Base-by-base conservation (phyloP, 2,888 invertebrate species). In the Brachypalpus laphriformis region DNA sequence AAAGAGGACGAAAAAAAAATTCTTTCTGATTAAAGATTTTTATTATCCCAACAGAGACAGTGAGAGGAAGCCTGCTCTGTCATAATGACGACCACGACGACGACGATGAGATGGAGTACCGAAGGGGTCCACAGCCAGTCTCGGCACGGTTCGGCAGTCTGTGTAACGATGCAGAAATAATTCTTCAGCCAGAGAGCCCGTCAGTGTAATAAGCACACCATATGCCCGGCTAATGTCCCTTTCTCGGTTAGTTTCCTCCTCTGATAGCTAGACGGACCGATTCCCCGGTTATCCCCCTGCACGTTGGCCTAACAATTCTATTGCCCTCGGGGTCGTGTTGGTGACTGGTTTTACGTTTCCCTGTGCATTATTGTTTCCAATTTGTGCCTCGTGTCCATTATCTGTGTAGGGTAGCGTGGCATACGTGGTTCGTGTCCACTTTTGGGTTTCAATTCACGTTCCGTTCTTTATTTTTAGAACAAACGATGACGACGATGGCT, bases 81-180 rank as follows among this genome's bases (percentile, higher is more conserved):
- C 57, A 59, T 51, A 68, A 51, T 59, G 61, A 72, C 57, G 22
- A 22, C 25, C 25, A 45, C 28, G 28, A 45, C 14, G 22, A 31
- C 20, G 42, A 47, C 2, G 40, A n/a, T 9, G n/a, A 14, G 25
- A 8, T 16, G 61, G 56, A 74, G 22, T 9, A 37, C 28, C 51
- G 16, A 61, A 54, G 68, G 76, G 59, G 49, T 76, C 66, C 59
- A 54, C 42, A 20, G 16, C 42, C 37, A 68, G 51, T 56, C 34
- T 42, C 42, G 22, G 47, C 42, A 72, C 59, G 51, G 61, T 70
- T 80, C 68, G 71, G 47, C 45, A 65, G 68, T 61, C 63, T 28
- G 82, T 78, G 68, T 80, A 83, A 83, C 83, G 83, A 83, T 83
- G 83, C 78, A 83, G 83, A 83, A 83, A 83, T 83, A 83, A 83